Evolutionary conservation across 2,888 invertebrate genomes (phyloP).

Genomic region (Caenorhabditis sp.): DNA sequence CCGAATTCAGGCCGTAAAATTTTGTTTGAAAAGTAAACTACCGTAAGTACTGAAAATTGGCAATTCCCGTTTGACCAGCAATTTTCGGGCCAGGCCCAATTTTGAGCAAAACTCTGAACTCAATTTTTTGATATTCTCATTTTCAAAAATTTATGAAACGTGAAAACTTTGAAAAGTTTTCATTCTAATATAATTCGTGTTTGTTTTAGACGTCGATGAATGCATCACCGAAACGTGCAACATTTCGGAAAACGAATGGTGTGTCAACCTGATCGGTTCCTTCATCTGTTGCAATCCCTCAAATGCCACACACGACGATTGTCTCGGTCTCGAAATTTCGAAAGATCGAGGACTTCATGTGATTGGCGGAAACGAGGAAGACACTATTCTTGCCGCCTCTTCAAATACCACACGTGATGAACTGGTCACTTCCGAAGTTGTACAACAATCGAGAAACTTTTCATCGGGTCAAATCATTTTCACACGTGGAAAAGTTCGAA

Average conservation of each 20-base stretch:
- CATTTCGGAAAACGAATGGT: constrained; percentile 57
- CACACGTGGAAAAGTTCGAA: constrained; percentile 36
- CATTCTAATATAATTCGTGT: too few relatives aligned
- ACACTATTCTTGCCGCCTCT: constrained; percentile 18
- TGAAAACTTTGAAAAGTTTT: too few relatives aligned
- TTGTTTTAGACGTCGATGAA: constrained; percentile 56
- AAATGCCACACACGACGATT: constrained; percentile 47
- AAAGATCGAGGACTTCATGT: constrained; percentile 44
- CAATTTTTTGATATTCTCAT: too few relatives aligned
- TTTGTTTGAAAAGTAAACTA: too few relatives aligned
- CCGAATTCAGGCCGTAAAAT: too few relatives aligned
- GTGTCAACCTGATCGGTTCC: constrained; percentile 66
- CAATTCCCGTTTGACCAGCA: too few relatives aligned
- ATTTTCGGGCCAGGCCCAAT: too few relatives aligned
- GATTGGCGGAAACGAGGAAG: constrained; percentile 38
- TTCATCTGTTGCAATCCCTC: constrained; percentile 67
- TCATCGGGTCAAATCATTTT: constrained; percentile 55
- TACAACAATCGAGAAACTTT: constrained; percentile 43
- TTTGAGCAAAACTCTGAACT: too few relatives aligned
- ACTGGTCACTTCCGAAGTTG: constrained; percentile 22
- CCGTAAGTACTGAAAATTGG: too few relatives aligned
- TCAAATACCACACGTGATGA: constrained; percentile 27
- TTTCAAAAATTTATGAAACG: too few relatives aligned
- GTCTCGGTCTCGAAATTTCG: constrained; percentile 39
- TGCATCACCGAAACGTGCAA: constrained; percentile 49